Evolutionary conservation across 2,113 vertebrate species (phyloP), one percentile per base, ranked within the genome.

Genomic region (Tupaia tana): DNA sequence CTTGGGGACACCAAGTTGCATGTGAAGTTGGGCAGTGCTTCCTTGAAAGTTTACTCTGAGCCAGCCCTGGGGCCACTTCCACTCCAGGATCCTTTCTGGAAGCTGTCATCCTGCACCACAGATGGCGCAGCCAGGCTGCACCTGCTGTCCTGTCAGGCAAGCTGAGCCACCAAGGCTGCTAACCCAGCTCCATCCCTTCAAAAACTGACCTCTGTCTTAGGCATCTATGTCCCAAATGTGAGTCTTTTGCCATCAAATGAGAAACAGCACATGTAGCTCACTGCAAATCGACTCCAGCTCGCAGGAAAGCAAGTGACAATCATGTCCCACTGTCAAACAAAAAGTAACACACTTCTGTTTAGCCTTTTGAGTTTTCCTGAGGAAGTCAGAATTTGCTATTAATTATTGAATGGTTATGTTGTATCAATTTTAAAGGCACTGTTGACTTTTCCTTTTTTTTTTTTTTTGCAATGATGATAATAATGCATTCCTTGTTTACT

Each of bases 341-440:
- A 83, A 56, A 79, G 24, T 10, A 27, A 19, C n/a, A 16, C 27
- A 13, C 82, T 74, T 81, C 25, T 20, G 8, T 34, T 88, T 11
- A 54, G 61, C 22, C 34, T 52, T 85, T 58, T 43, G 64, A 54
- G 71, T 67, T 75, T 94, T 81, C 94, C 88, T 8, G 6, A 29
- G 64, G 71, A 86, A 91, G 81, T 34, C 64, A 69, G 82, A 61
- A 56, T 90, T 90, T 78, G 85, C 64, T 63, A 3, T 43, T 69
- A 27, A 22, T 73, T 78, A 73, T 16, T 78, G 54, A 78, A 78
- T 75, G 29, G 34, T 64, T 92, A 6, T 31, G 22, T 20, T 85
- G 52, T 29, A 6, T 18, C 69, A 54, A 22, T 78, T 67, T 79
- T 61, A 81, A 63, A 80, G 64, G 52, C n/a, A 19, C 80, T 52